Evolutionary conservation across 1,140 invertebrate genomes (phyloP), one percentile per base, ranked within the genome.

Genomic region (Lepidurus packardi): DNA sequence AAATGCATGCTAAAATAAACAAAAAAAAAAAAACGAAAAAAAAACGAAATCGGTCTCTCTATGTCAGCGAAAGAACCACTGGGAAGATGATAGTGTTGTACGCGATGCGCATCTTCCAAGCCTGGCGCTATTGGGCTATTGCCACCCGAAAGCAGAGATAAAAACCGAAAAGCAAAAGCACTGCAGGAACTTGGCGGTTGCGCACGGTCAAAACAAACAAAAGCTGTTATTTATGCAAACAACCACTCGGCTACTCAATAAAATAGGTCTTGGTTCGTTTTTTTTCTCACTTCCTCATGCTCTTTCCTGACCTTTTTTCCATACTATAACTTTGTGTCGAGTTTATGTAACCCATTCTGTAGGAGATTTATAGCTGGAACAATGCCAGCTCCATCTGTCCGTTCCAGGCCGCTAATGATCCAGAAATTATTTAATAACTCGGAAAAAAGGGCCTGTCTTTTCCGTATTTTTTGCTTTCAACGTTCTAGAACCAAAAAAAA

Each of bases 381-480:
- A 13, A 65, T 65, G 53, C 53, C 53, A 65, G 53, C 53, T 65
- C 53, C 53, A 65, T 65, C 53, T 65, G 53, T 65, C 53, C 53
- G 53, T 65, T 65, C 21, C 53, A 21, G 53, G 53, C 53, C 53
- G 53, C 53, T 65, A 65, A 65, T 65, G 53, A 65, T 65, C 53
- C 53, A 65, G 53, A 65, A 65, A 65, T 65, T 21, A 65, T 65
- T 65, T 65, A 65, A 65, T 65, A 65, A 65, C 53, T 65, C 53
- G 21, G 53, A 1, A 65, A 21, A 16, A 47, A 16, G 2, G 16
- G 7, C n/a, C 53, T 34, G 34, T 34, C 34, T 34, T 34, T 34
- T 4, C 34, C 34, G 34, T 4, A 34, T 34, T 3, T 34, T 34
- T 34, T 34, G 34, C 34, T 34, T 34, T 34, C 34, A 34, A 34